Percentiles rank a stretch among this genome's conserved stretches.
Conservation (phyloP, 2,797 vertebrate species). For the Muscicapa striata region DNA sequence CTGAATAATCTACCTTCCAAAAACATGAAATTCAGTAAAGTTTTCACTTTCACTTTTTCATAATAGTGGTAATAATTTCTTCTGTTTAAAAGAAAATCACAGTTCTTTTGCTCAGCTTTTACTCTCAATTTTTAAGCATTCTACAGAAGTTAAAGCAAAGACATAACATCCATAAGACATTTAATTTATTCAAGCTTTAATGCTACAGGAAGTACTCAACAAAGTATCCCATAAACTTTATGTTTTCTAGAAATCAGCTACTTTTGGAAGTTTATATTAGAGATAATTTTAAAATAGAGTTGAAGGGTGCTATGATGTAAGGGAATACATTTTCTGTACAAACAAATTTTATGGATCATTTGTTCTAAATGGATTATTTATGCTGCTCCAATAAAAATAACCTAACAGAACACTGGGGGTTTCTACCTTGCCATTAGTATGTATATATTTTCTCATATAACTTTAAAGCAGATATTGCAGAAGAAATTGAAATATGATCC, state of each 20-base stretch:
- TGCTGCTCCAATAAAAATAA: not conserved
- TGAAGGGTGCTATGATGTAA: not conserved
- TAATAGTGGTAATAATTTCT: not conserved
- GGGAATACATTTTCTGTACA: not conserved
- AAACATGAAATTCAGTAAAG: not conserved
- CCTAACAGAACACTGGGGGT: not conserved
- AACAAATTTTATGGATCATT: not conserved
- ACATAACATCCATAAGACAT: not conserved
- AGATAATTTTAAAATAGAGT: not conserved
- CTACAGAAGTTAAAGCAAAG: not conserved
- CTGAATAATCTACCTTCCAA: not conserved
- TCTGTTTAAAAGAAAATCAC: not conserved
- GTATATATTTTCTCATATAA: not conserved
- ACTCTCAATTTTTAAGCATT: not conserved
- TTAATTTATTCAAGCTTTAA: not conserved
- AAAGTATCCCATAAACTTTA: not conserved
- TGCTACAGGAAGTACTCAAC: not conserved
- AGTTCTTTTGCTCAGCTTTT: not conserved
- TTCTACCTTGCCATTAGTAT: not conserved
- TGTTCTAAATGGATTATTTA: not conserved
- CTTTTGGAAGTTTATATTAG: not conserved
- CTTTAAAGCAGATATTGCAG: not conserved
- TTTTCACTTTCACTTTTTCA: not conserved
- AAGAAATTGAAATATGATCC: not conserved
- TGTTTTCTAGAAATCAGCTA: not conserved